phyloP scores from a whole-genome alignment of 2,797 vertebrate species.

The Sebastes flavidus region DNA sequence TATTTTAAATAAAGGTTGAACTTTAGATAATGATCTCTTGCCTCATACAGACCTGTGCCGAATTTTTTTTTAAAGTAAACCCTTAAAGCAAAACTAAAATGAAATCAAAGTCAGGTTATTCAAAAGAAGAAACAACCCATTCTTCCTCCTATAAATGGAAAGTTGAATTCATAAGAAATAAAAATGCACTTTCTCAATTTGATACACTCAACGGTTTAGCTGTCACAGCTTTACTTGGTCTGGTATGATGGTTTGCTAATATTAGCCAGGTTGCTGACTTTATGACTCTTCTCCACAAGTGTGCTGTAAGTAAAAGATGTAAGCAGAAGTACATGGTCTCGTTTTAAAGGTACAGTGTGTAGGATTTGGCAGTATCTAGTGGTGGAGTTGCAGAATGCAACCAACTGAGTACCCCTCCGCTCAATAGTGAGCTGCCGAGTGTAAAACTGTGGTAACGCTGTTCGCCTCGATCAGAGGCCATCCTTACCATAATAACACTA shows the following conservation, averaged over 20 bases:
- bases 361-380: too few relatives aligned
- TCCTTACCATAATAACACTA: too few relatives aligned
- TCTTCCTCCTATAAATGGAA: neutral
- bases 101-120: neutral
- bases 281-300: neutral
- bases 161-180: neutral
- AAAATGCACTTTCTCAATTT: neutral
- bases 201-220: neutral
- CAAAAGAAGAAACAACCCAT: neutral
- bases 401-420: too few relatives aligned
- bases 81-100: neutral
- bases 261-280: neutral
- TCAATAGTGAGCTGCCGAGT: fast-evolving
- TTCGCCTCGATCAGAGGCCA: too few relatives aligned
- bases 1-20: neutral
- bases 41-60: neutral
- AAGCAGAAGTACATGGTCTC: neutral
- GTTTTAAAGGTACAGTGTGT: too few relatives aligned
- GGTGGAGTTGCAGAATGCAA: too few relatives aligned
- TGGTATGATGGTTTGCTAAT: neutral
- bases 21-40: neutral
- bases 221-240: neutral
- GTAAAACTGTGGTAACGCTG: too few relatives aligned
- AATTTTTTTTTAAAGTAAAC: neutral
- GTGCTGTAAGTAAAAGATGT: neutral